Percentiles rank a stretch among this genome's conserved stretches.
Conservation (phyloP, 2,888 invertebrate genomes). For the Oasisia sp. region DNA sequence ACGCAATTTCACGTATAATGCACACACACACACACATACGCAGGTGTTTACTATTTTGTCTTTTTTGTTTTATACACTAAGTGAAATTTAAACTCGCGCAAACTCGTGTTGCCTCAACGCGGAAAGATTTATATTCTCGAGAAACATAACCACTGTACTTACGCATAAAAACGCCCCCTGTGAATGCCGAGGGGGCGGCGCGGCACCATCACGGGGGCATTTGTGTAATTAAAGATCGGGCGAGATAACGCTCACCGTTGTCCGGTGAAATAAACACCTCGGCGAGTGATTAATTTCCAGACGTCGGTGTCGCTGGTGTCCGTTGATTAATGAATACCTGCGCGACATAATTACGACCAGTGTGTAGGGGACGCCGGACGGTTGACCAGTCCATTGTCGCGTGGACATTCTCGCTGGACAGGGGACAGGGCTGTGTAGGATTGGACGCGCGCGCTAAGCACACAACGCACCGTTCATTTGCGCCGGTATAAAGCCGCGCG, state of each 20-base stretch:
- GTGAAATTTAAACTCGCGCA: neutral
- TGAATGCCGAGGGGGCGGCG: neutral
- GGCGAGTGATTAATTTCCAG: neutral
- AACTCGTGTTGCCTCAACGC: neutral
- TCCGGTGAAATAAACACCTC: slow-evolving; percentile 4
- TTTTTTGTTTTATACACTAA: neutral
- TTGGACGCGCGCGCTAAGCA: neutral
- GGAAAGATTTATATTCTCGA: neutral
- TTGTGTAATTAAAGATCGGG: neutral
- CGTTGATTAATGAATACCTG: slow-evolving; percentile 2
- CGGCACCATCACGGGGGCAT: neutral
- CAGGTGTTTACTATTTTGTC: neutral
- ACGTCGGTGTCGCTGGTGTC: neutral
- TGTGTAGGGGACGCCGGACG: neutral
- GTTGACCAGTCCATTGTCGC: slow-evolving; percentile 12
- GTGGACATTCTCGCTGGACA: neutral
- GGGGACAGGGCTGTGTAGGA: neutral
- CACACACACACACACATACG: neutral
- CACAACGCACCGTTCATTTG: neutral
- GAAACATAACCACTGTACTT: neutral
- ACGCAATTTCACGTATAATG: neutral
- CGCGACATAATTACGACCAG: neutral
- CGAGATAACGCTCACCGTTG: neutral
- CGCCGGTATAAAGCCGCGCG: neutral
- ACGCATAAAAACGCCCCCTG: neutral